Conservation (phyloP, 2,888 invertebrate genomes). For the Lasioglossum morio region DNA sequence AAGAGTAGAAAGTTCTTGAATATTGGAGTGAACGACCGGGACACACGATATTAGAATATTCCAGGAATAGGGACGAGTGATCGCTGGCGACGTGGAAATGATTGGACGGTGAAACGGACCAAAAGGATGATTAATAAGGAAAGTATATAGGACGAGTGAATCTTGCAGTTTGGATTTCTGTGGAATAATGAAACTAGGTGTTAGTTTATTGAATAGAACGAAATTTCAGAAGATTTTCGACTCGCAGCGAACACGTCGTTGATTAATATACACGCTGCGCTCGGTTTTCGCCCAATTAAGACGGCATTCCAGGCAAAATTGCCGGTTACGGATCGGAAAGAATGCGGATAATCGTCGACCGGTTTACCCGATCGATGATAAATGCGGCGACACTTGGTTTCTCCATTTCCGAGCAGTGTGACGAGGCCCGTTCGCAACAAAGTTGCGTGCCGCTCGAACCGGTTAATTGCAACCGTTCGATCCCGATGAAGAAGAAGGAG, state of each 20-base stretch:
- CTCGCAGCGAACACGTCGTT: neutral
- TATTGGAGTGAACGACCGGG: neutral
- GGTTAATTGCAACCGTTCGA: neutral
- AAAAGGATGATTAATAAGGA: neutral
- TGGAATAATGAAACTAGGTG: neutral
- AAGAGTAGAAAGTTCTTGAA: constrained; percentile 1
- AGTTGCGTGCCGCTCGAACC: neutral
- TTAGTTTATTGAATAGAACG: neutral
- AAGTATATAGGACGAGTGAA: neutral
- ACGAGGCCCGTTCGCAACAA: neutral
- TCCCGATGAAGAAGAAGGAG: neutral
- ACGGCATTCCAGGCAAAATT: neutral
- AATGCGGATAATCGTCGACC: neutral
- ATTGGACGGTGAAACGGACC: neutral
- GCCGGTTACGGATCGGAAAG: neutral
- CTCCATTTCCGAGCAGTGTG: neutral
- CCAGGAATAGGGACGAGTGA: neutral
- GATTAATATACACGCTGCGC: neutral
- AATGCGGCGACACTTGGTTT: neutral
- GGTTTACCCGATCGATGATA: neutral
- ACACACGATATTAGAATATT: neutral
- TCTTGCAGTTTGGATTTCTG: neutral
- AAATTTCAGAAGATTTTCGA: neutral
- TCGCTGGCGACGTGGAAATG: neutral
- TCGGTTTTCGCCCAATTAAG: neutral